phyloP scores from a whole-genome alignment of 2,797 vertebrate genomes.

The Tamandua tetradactyla region DNA sequence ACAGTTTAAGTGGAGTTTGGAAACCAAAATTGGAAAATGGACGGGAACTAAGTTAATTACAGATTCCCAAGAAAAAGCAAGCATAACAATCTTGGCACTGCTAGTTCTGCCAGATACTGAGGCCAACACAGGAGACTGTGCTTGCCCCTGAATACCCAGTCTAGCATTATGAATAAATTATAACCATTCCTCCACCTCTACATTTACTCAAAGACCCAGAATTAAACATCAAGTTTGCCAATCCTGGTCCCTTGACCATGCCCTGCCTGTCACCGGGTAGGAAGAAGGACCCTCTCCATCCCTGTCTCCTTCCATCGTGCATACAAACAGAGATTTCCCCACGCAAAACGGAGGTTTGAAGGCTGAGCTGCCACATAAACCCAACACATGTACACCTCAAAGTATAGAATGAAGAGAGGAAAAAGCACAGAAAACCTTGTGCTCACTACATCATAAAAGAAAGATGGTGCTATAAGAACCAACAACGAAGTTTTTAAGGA shows the following conservation, averaged over 20 bases:
- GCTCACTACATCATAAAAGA: neutral
- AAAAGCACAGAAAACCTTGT: neutral
- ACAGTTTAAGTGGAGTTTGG: neutral
- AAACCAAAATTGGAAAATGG: neutral
- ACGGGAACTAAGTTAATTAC: neutral
- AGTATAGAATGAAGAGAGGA: neutral
- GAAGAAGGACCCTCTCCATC: neutral
- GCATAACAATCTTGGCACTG: neutral
- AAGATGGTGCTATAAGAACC: neutral
- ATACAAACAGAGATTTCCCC: neutral
- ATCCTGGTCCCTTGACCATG: neutral
- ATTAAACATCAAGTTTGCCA: neutral
- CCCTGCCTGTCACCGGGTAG: neutral
- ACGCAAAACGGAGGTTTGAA: neutral
- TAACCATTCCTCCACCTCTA: neutral
- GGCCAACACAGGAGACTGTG: neutral
- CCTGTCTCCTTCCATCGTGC: neutral
- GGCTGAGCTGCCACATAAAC: neutral
- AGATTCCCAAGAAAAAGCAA: neutral
- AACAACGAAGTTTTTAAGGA: neutral
- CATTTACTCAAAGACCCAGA: neutral
- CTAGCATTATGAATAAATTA: neutral
- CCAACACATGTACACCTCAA: neutral
- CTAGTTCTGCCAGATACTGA: neutral
- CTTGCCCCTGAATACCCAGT: neutral